Evolutionary conservation across 2,888 invertebrate species (phyloP).

Genomic region (Thalpophila matura): DNA sequence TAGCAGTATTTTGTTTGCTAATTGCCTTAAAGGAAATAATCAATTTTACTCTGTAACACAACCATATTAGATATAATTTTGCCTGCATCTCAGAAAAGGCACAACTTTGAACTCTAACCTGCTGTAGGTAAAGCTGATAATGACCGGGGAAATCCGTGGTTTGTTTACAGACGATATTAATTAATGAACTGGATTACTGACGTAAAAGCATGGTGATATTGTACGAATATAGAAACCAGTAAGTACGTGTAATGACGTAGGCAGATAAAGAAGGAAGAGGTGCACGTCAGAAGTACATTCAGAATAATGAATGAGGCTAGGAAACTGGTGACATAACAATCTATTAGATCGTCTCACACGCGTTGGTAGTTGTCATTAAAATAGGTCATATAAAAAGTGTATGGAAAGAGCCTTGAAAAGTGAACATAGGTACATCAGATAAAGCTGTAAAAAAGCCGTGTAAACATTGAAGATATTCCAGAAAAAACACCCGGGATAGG

Average conservation of each 20-base stretch:
- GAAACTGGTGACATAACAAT: not conserved
- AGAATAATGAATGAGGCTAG: not conserved
- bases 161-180: slow-evolving; percentile 48
- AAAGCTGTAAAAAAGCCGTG: no score
- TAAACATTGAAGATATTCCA: no score
- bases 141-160: slow-evolving; percentile 46
- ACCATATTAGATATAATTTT: slow-evolving; percentile 3
- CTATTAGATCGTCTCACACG: not conserved
- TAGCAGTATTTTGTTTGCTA: no score
- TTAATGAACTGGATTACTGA: slow-evolving; percentile 28
- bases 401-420: not conserved
- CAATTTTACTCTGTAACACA: slow-evolving; percentile 20
- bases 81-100: slow-evolving; percentile 5
- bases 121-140: slow-evolving; percentile 28
- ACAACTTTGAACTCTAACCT: slow-evolving; percentile 41
- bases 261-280: not conserved
- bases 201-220: slow-evolving; percentile 25
- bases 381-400: not conserved
- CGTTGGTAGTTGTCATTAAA: not conserved
- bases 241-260: slow-evolving; percentile 14
- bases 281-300: not conserved
- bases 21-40: no score
- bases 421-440: not conserved
- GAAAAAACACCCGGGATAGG: no score
- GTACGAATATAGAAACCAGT: slow-evolving; percentile 23